Evolutionary conservation across 53 echinoderm and acorn worm genomes (phyloP).

Genomic region (Antedon mediterranea): DNA sequence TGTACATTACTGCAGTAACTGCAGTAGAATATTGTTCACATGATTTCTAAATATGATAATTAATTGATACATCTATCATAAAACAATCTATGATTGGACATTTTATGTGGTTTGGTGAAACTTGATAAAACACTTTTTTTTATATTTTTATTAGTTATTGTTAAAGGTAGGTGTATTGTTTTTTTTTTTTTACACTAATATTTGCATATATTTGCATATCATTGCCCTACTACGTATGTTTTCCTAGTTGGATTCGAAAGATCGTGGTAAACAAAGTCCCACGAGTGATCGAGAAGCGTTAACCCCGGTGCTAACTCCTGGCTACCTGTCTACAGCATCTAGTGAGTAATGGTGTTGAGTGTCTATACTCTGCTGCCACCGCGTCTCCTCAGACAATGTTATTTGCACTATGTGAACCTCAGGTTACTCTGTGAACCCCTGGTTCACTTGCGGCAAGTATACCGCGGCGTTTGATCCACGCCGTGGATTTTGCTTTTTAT

Average conservation of each 20-base stretch:
- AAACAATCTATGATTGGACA: too few relatives aligned
- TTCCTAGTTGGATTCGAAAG: slow-evolving; percentile 84
- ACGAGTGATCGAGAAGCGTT: slow-evolving; percentile 38
- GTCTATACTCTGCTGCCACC: not conserved
- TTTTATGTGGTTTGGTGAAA: too few relatives aligned
- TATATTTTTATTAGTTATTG: not conserved
- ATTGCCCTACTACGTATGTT: slow-evolving; percentile 45
- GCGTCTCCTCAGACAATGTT: not conserved
- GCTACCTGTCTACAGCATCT: slow-evolving; percentile 80
- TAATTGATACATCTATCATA: too few relatives aligned
- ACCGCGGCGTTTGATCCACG: slow-evolving; percentile 81
- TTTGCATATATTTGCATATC: slow-evolving; percentile 35
- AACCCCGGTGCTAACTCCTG: slow-evolving; percentile 49
- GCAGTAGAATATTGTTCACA: too few relatives aligned
- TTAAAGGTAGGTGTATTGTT: not conserved
- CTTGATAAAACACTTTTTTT: too few relatives aligned
- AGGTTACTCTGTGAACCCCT: not conserved
- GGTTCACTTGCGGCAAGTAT: slow-evolving; percentile 72
- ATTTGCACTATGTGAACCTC: not conserved
- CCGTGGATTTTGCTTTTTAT: slow-evolving; percentile 54
- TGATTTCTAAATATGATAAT: too few relatives aligned
- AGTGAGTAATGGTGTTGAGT: slow-evolving; percentile 73
- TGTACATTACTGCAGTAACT: too few relatives aligned
- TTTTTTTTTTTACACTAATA: slow-evolving; percentile 19
- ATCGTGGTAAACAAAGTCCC: slow-evolving; percentile 68